Percentiles rank a stretch among this genome's conserved stretches.
phyloP scores from a whole-genome alignment of 2,797 vertebrate genomes.

The Macrochelys suwanniensis region DNA sequence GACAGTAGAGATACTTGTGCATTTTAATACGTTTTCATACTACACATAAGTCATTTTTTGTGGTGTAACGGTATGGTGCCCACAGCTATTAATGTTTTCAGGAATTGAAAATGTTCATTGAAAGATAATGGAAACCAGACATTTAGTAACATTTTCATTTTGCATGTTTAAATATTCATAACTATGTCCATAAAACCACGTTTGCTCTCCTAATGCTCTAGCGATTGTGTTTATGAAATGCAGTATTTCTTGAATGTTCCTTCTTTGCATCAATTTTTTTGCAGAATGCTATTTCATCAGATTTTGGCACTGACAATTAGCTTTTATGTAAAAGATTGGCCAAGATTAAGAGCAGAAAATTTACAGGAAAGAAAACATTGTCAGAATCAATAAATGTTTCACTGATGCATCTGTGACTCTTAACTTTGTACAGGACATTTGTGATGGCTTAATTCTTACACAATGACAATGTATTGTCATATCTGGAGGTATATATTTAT shows the following conservation, averaged over 20 bases:
- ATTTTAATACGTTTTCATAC: slow-evolving; percentile 65
- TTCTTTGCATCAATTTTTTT: slow-evolving; percentile 66
- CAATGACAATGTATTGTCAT: not conserved
- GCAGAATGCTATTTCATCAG: slow-evolving; percentile 27
- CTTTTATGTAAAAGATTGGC: slow-evolving; percentile 45
- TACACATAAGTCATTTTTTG: not conserved
- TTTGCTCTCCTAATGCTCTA: slow-evolving; percentile 75
- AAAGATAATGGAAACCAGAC: slow-evolving; percentile 80
- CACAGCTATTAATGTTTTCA: slow-evolving; percentile 72
- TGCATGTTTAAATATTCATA: slow-evolving; percentile 85
- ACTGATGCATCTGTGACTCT: not conserved
- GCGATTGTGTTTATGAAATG: slow-evolving; percentile 81
- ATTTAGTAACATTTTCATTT: slow-evolving; percentile 85
- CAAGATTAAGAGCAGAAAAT: slow-evolving; percentile 64
- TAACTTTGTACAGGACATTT: slow-evolving; percentile 23
- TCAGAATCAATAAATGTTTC: slow-evolving; percentile 1
- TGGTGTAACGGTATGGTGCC: slow-evolving; percentile 54
- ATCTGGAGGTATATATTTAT: not conserved
- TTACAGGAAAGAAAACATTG: slow-evolving; percentile 28
- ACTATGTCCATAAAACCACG: slow-evolving; percentile 79
- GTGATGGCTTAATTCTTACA: not conserved
- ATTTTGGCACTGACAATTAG: not conserved
- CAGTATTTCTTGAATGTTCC: slow-evolving; percentile 78
- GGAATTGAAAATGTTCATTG: slow-evolving; percentile 72
- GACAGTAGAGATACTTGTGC: slow-evolving; percentile 63